Evolutionary conservation across 2,888 invertebrate genomes (phyloP).

Genomic region (Drosophila sordidula): DNA sequence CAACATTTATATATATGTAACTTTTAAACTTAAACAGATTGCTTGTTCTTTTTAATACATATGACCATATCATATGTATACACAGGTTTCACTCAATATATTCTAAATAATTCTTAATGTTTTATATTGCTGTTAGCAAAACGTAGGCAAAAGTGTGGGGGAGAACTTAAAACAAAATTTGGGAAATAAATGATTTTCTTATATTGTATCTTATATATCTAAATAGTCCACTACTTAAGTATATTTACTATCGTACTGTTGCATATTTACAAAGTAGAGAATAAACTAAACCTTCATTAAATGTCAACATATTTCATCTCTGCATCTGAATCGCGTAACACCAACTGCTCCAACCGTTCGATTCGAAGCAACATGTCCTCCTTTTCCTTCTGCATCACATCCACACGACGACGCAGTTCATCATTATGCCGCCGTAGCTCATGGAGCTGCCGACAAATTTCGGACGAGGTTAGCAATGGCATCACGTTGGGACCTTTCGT

Average conservation of each 20-base stretch:
- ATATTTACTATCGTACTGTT: slow-evolving; percentile 35
- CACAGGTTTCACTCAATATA: slow-evolving; percentile 19
- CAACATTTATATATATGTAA: slow-evolving; percentile 54
- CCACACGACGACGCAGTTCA: slow-evolving; percentile 81
- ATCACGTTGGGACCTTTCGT: slow-evolving; percentile 67
- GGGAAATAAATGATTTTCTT: slow-evolving; percentile 21
- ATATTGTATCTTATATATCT: slow-evolving; percentile 28
- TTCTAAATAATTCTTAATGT: slow-evolving; percentile 20
- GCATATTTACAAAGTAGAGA: slow-evolving; percentile 58
- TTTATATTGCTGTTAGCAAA: slow-evolving; percentile 37
- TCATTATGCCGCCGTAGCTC: slow-evolving; percentile 83
- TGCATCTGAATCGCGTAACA: slow-evolving; percentile 62
- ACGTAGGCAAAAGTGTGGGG: slow-evolving; percentile 46
- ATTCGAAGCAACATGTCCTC: slow-evolving; percentile 82
- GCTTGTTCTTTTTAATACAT: slow-evolving; percentile 10
- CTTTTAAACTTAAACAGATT: slow-evolving; percentile 57
- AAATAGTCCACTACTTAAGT: slow-evolving; percentile 10
- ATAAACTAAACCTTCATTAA: slow-evolving; percentile 43
- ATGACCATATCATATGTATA: background rate
- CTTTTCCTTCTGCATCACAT: slow-evolving; percentile 81
- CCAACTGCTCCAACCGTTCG: slow-evolving; percentile 81
- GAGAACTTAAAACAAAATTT: slow-evolving; percentile 42
- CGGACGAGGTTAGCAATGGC: slow-evolving; percentile 80
- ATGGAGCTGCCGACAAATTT: slow-evolving; percentile 82
- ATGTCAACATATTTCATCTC: slow-evolving; percentile 65